These are phyloP conservation scores for Yasuhikotakia modesta DNA, from an alignment of 2,797 vertebrate species.

Conservation along the genomic window DNA sequence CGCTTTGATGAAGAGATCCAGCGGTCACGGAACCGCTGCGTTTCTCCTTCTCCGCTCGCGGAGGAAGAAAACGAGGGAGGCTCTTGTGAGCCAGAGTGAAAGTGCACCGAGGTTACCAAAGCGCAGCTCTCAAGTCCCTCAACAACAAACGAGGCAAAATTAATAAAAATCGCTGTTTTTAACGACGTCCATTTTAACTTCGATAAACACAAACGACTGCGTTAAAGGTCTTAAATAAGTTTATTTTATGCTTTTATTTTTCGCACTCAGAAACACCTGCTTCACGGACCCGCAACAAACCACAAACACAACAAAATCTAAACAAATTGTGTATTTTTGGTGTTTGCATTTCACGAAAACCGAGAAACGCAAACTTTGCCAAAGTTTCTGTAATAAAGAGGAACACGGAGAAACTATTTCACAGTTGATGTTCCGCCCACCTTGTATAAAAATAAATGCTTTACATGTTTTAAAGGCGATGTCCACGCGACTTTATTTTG, in stretches of 20 bases:
- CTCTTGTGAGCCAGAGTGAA: conserved; percentile 16
- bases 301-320: not conserved
- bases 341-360: not conserved
- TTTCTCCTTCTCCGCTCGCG: conserved; percentile 21
- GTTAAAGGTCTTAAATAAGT: not conserved
- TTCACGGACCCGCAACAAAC: too few relatives aligned
- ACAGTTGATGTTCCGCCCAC: not conserved
- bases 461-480: not conserved
- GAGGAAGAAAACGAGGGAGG: conserved; percentile 4
- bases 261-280: not conserved
- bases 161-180: not conserved
- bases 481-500: not conserved
- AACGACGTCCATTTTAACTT: not conserved
- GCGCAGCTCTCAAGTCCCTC: not conserved
- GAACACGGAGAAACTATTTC: not conserved
- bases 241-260: not conserved
- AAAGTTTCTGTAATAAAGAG: not conserved
- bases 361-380: not conserved
- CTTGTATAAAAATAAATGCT: not conserved
- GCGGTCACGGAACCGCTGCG: conserved; percentile 47
- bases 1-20: conserved; percentile 62
- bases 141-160: not conserved
- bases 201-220: not conserved
- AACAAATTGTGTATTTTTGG: too few relatives aligned
- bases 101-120: conserved; percentile 10